Evolutionary conservation across 2,113 vertebrate genomes (phyloP), one percentile per base, ranked within the genome.

Genomic region (Clarias macrocephalus): DNA sequence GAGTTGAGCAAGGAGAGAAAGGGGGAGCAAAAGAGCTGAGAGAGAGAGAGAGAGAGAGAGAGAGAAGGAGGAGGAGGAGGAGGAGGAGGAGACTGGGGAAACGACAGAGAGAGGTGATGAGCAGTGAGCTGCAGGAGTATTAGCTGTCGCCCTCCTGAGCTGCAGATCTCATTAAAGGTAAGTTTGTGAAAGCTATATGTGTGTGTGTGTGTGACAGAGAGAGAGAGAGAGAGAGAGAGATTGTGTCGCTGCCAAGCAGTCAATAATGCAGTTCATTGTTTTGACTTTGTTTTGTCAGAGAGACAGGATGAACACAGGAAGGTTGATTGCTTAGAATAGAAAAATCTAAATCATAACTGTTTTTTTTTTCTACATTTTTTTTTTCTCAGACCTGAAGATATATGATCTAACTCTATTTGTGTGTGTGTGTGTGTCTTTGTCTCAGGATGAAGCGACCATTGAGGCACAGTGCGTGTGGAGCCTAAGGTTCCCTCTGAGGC

Each of bases 141-240:
- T 77, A 88, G 80, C 86, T 84, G 86, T 84, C 84, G 89, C 76
- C 19, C 66, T 86, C 86, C 83, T 85, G 86, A 90, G 83, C 88
- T 54, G 76, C 83, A 84, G 80, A 90, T 87, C 88, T 84, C 80
- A 89, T 89, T 89, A 89, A 82, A 89, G 86, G 90, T 89, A 80
- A 88, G 88, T 79, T 63, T 62, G 56, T 56, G 62, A 79, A 84
- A 76, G 63, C 84, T 84, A 59, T 70, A 16, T 56, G 12, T 57
- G 75, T 73, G 75, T 76, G 72, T 84, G 62, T 66, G 81, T 65
- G 70, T 42, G 86, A 77, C n/a, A n/a, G 70, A 80, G 66, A 19
- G 57, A 54, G 56, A 75, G 15, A n/a, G 9, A 54, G 54, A 68
- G 73, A 62, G 70, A 76, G 59, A 33, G 68, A 54, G 60, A 48